Evolutionary conservation across 30 jellyfish, hydroid and myxozoan species (phyloP).

Genomic region (Hydractinia symbiolongicarpus): DNA sequence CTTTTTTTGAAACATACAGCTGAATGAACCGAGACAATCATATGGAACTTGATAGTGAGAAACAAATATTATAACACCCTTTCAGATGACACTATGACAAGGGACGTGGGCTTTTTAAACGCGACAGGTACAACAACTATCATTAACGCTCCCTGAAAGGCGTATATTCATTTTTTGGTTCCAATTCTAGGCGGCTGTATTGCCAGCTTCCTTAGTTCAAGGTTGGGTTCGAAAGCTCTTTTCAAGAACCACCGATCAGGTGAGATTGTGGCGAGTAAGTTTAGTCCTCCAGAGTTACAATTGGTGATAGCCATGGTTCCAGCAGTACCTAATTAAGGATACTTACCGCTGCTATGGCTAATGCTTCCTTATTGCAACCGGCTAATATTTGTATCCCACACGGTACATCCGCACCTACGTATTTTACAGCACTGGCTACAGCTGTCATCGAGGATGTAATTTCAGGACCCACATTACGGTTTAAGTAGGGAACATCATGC

Average conservation of each 20-base stretch:
- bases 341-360: slow-evolving; percentile 50
- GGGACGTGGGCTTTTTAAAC: too few species aligned
- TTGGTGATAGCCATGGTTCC: neutral
- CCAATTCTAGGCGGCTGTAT: too few species aligned
- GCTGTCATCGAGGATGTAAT: slow-evolving; percentile 73
- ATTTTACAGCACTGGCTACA: slow-evolving; percentile 42
- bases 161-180: too few species aligned
- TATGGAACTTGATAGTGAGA: neutral
- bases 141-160: too few species aligned
- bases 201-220: too few species aligned
- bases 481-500: slow-evolving; percentile 77
- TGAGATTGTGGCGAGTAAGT: too few species aligned
- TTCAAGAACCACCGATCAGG: too few species aligned
- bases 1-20: too few species aligned
- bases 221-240: too few species aligned
- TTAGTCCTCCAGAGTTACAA: neutral
- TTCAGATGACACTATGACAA: neutral
- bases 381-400: slow-evolving; percentile 82
- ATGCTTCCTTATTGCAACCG: slow-evolving; percentile 73
- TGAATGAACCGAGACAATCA: neutral
- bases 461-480: slow-evolving; percentile 79
- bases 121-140: too few species aligned
- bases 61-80: neutral
- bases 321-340: neutral
- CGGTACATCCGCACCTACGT: slow-evolving; percentile 25